A percentile compares a stretch with the other conserved stretches of the same genome.
These are phyloP conservation scores for Autographa pulchrina DNA, from an alignment of 2,888 invertebrate species.

Conservation along the genomic window DNA sequence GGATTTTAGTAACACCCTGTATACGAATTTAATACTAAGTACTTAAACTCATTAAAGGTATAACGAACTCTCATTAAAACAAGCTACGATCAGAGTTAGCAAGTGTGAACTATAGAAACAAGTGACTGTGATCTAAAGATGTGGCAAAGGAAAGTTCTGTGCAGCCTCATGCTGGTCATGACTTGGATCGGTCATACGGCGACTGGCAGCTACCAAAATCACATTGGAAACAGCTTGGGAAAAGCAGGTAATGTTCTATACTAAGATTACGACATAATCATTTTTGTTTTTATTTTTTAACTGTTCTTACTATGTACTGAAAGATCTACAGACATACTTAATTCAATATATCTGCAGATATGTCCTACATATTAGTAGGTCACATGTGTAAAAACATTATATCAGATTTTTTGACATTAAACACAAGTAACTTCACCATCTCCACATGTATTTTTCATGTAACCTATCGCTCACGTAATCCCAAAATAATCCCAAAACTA, in stretches of 20 bases:
- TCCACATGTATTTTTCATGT: neutral
- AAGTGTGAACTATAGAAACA: slow-evolving; percentile 24
- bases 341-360: too few species aligned
- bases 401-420: too few species aligned
- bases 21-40: neutral
- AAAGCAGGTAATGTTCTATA: slow-evolving; percentile 75
- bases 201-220: slow-evolving; percentile 74
- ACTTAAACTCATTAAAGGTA: slow-evolving; percentile 23
- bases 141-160: slow-evolving; percentile 73
- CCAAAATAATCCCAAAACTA: neutral
- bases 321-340: too few species aligned
- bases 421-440: too few species aligned
- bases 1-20: neutral
- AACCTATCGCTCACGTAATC: neutral
- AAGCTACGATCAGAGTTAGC: slow-evolving; percentile 42
- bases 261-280: neutral
- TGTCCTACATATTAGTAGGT: too few species aligned
- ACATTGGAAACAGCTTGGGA: slow-evolving; percentile 69
- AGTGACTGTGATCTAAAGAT: slow-evolving; percentile 63
- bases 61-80: slow-evolving; percentile 67
- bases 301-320: too few species aligned
- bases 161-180: slow-evolving; percentile 73
- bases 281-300: too few species aligned
- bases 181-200: slow-evolving; percentile 77
- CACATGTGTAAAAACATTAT: too few species aligned